Base-by-base conservation (phyloP, 1,140 invertebrate genomes). In the Parapsyche elsis region DNA sequence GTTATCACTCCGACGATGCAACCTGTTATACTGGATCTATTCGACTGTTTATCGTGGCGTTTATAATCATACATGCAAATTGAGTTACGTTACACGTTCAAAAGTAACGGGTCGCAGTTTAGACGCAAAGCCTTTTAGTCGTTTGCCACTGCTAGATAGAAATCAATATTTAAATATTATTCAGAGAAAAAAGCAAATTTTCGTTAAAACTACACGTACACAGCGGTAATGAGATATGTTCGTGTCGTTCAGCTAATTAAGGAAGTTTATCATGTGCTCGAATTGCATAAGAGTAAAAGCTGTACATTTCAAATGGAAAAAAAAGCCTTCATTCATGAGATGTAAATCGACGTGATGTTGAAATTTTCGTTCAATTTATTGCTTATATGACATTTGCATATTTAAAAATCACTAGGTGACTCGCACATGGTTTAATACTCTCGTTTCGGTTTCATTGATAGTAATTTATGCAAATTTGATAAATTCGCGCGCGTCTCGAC, bases 21-120 rank as follows among this genome's bases (percentile, higher is more conserved):
- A 75, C 73, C 73, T 49, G 73, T 75, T 75, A n/a, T 53, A 75
- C 73, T 75, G 46, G 73, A 75, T 75, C 45, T 57, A 49, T 30
- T 49, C 38, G 71, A 16, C 16, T 57, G 73, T 75, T 57, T 46
- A 75, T 75, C 73, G 45, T 49, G n/a, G 49, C 45, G 49, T 57
- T 75, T 57, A 57, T 26, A 30, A 57, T 57, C 73, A 19, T 75
- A 46, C 49, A 75, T 75, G 73, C 49, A 75, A 75, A 75, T 75
- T 30, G 73, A 75, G 24, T 49, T 57, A 75, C 44, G 24, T 75
- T 75, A 57, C 24, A 30, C 23, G 73, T n/a, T 12, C 73, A 46
- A 57, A 75, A 49, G 7, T 75, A 75, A 75, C 73, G 73, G 73
- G 19, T 26, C 30, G 30, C 30, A 38, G 30, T 38, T 38, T 38